Evolutionary conservation across 2,888 invertebrate genomes (phyloP).

Genomic region (Chrysotoxum bicinctum): DNA sequence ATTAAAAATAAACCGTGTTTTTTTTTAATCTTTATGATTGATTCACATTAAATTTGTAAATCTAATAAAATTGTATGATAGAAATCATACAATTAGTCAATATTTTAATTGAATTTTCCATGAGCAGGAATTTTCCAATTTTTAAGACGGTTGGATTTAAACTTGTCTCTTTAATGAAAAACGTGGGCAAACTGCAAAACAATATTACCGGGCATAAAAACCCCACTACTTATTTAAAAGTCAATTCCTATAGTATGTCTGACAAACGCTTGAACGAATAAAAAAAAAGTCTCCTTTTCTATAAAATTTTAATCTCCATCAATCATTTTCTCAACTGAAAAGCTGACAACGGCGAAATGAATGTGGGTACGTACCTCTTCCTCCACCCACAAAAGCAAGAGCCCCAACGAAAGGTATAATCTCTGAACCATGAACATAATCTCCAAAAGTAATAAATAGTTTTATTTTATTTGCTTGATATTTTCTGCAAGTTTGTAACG

Average conservation of each 20-base stretch:
- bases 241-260: background rate
- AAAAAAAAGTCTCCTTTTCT: background rate
- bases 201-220: background rate
- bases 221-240: background rate
- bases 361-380: background rate
- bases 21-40: too few relatives aligned
- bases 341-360: background rate
- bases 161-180: too few relatives aligned
- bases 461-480: constrained; percentile 9
- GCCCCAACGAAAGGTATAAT: background rate
- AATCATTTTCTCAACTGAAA: constrained; percentile 15
- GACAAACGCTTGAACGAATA: background rate
- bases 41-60: too few relatives aligned
- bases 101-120: too few relatives aligned
- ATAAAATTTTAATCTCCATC: constrained; percentile 12
- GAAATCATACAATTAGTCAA: too few relatives aligned
- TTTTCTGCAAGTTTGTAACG: background rate
- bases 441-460: background rate
- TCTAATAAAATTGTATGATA: too few relatives aligned
- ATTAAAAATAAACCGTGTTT: too few relatives aligned
- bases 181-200: too few relatives aligned
- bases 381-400: background rate
- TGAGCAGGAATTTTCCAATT: too few relatives aligned
- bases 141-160: too few relatives aligned
- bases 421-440: background rate